Conservation (phyloP, 2,888 invertebrate species). For the Chaetogeoica ovagalla region DNA sequence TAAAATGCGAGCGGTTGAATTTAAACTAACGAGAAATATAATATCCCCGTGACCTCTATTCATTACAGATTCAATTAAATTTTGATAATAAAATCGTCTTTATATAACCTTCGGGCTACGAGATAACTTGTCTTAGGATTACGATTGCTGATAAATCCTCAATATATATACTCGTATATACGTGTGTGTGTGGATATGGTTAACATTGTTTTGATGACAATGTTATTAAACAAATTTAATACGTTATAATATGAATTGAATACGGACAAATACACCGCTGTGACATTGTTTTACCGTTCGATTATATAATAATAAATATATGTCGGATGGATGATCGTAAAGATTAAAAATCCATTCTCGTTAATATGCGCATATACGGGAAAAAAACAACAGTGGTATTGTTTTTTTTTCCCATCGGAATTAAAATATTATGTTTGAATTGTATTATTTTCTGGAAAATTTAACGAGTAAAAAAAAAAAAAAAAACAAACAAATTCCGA, state of each 20-base stretch:
- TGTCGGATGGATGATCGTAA: neutral
- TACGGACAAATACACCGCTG: conserved; percentile 20
- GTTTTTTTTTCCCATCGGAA: no score
- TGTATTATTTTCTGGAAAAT: no score
- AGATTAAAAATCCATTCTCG: conserved; percentile 29
- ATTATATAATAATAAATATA: neutral
- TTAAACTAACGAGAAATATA: neutral
- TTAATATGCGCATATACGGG: no score
- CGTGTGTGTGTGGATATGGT: neutral
- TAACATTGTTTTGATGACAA: neutral
- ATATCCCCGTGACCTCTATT: neutral
- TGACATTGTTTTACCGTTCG: neutral
- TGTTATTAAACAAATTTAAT: neutral
- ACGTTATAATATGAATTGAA: neutral
- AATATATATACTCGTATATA: neutral
- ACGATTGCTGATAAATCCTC: neutral
- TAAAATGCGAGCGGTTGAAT: neutral
- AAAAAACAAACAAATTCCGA: no score
- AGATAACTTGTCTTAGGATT: neutral
- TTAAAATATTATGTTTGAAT: no score
- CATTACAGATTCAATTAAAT: neutral
- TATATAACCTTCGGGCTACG: neutral
- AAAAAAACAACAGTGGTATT: no score
- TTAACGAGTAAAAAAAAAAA: no score
- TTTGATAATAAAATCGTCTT: conserved; percentile 17